phyloP scores from a whole-genome alignment of 2,113 vertebrate species.

The Isurus oxyrinchus region DNA sequence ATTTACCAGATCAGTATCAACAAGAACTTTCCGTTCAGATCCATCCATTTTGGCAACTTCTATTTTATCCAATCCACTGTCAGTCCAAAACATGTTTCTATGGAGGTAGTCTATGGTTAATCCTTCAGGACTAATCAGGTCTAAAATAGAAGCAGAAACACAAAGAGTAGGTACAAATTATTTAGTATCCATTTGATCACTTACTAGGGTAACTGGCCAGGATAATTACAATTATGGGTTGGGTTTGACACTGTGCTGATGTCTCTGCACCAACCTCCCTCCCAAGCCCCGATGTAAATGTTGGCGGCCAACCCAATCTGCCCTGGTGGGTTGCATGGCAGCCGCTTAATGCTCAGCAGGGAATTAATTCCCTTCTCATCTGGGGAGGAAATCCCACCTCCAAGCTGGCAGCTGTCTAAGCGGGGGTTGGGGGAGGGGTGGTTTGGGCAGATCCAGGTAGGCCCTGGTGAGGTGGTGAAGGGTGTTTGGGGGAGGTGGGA shows the following conservation, averaged over 20 bases:
- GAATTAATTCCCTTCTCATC: background rate
- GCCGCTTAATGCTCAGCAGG: background rate
- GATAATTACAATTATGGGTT: background rate
- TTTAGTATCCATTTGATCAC: background rate
- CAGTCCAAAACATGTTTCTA: slow-evolving; percentile 85
- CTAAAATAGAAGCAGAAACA: slow-evolving; percentile 51
- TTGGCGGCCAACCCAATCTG: too few species aligned
- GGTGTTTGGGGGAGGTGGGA: too few species aligned
- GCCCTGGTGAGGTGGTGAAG: too few species aligned
- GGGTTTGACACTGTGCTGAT: too few species aligned
- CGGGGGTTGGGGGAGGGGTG: too few species aligned
- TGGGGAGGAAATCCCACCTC: too few species aligned
- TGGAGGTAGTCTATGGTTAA: slow-evolving; percentile 75
- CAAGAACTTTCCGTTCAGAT: slow-evolving; percentile 66
- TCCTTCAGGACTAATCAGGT: slow-evolving; percentile 85
- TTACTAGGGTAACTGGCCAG: background rate
- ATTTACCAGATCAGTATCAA: slow-evolving; percentile 80
- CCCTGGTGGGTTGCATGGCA: background rate
- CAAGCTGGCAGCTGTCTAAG: too few species aligned
- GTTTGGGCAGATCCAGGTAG: too few species aligned
- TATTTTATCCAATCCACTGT: slow-evolving; percentile 81
- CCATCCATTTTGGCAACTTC: slow-evolving; percentile 79
- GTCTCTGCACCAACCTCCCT: background rate
- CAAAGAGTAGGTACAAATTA: background rate
- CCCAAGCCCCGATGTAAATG: background rate